Evolutionary conservation across 2,113 vertebrate species (phyloP), one percentile per base, ranked within the genome.

Genomic region (Typhlomys cinereus): DNA sequence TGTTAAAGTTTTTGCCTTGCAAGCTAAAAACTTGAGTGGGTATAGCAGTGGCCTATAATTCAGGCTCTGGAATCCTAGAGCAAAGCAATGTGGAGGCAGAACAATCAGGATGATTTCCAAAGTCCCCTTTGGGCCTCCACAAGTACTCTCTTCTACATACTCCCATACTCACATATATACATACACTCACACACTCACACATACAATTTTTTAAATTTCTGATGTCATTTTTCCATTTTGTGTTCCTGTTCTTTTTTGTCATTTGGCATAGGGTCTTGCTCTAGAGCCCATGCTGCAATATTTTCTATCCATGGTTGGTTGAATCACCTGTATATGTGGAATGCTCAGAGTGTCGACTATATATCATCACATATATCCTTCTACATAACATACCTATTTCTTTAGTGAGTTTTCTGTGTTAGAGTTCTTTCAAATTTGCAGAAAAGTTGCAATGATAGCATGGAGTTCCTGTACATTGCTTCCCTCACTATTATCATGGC

Each of bases 381-480:
- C 44, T 2, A 73, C 0, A 62, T 14, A 50, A 48, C 17, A 62
- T 36, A 44, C 17, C 88, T 48, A 70, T 85, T 23, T 93, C 31
- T 83, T 54, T 85, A 69, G 81, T 93, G 54, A 88, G 76, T 1
- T 39, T 88, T 90, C 61, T 66, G 81, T 46, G 89, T 78, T 91
- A 78, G 29, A 86, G 69, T 89, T 39, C 11, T 61, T 92, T 95
- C 59, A 59, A 59, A 74, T 79, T 89, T 89, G 79, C 8, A 76
- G 54, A 74, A 13, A 78, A 18, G 57, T 18, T 80, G 70, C 61
- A 29, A 57, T 0, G 41, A 34, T 76, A 75, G 76, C 3, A 39
- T 0, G 0, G 34, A 76, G 34, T 11, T 61, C 17, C 71, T 61
- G 31, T 2, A n/a, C n/a, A n/a, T n/a, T n/a, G n/a, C n/a, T n/a